Conservation (phyloP, 2,113 vertebrate species). For the Urocolius indicus region DNA sequence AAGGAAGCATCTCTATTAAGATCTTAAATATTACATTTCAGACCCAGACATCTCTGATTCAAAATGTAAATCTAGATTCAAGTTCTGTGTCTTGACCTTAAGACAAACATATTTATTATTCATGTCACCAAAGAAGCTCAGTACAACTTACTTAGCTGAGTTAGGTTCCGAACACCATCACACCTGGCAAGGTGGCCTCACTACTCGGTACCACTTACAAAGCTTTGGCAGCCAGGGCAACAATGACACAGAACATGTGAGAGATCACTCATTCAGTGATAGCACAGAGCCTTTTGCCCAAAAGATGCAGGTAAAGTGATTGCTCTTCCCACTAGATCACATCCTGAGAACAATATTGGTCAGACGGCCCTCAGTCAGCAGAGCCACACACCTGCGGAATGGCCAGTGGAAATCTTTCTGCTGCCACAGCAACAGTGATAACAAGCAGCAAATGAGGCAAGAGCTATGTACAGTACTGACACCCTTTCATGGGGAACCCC, state of each 20-base stretch:
- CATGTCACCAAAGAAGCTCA: neutral
- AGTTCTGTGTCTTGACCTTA: neutral
- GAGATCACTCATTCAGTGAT: neutral
- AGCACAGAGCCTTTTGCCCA: neutral
- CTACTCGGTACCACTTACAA: neutral
- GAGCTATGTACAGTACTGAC: neutral
- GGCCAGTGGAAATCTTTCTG: neutral
- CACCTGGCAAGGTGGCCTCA: neutral
- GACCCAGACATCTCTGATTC: neutral
- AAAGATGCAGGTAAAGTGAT: neutral
- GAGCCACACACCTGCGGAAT: neutral
- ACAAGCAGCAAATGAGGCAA: neutral
- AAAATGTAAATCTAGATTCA: neutral
- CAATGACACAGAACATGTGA: fast-evolving
- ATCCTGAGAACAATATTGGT: neutral
- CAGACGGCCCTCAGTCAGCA: neutral
- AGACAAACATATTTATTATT: neutral
- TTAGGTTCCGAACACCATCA: neutral
- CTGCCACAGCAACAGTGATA: neutral
- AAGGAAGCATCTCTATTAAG: neutral
- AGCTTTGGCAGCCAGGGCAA: neutral
- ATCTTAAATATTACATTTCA: neutral
- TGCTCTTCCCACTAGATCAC: neutral
- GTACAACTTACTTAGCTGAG: neutral
- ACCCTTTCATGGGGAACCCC: neutral